Percentiles rank a stretch among this genome's conserved stretches.
phyloP scores from a whole-genome alignment of 2,888 invertebrate species.

The Cryptocheilus praepositus region DNA sequence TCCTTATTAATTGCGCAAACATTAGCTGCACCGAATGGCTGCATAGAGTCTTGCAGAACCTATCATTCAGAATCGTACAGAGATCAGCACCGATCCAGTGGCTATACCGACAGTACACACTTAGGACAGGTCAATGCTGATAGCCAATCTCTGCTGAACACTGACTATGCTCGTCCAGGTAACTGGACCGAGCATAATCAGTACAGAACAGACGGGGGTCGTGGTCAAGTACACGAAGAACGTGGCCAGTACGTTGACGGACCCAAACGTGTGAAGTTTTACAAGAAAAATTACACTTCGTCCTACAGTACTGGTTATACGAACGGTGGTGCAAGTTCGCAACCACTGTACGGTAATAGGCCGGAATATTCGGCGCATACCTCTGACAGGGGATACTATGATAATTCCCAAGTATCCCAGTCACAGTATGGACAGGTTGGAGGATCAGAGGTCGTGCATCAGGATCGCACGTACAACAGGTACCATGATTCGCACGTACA shows the following conservation, averaged over 20 bases:
- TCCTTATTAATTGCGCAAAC: slow-evolving; percentile 48
- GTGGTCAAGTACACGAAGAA: slow-evolving; percentile 60
- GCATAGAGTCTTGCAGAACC: slow-evolving; percentile 49
- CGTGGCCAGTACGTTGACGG: slow-evolving; percentile 54
- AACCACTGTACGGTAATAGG: no score
- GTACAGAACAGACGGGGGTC: slow-evolving; percentile 59
- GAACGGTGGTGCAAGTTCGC: slow-evolving; percentile 13
- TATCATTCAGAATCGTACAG: slow-evolving; percentile 25
- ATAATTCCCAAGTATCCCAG: slow-evolving; percentile 30
- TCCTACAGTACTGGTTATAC: slow-evolving; percentile 48
- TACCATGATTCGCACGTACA: slow-evolving; percentile 34
- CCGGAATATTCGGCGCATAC: neutral
- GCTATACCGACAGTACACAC: slow-evolving; percentile 22
- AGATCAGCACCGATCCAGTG: slow-evolving; percentile 21
- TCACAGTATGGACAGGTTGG: slow-evolving; percentile 21
- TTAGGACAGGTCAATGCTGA: slow-evolving; percentile 25
- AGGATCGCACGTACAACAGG: slow-evolving; percentile 25
- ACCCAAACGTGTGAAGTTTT: slow-evolving; percentile 52
- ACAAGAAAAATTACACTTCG: slow-evolving; percentile 64
- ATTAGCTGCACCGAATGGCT: slow-evolving; percentile 55
- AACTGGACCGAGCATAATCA: slow-evolving; percentile 65
- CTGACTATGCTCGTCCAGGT: slow-evolving; percentile 56
- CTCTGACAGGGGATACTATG: neutral
- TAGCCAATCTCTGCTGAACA: slow-evolving; percentile 29
- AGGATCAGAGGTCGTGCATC: slow-evolving; percentile 22